A percentile compares a stretch with the other conserved stretches of the same genome.
Conservation (phyloP, 2,888 invertebrate species). For the Junonia oenone region DNA sequence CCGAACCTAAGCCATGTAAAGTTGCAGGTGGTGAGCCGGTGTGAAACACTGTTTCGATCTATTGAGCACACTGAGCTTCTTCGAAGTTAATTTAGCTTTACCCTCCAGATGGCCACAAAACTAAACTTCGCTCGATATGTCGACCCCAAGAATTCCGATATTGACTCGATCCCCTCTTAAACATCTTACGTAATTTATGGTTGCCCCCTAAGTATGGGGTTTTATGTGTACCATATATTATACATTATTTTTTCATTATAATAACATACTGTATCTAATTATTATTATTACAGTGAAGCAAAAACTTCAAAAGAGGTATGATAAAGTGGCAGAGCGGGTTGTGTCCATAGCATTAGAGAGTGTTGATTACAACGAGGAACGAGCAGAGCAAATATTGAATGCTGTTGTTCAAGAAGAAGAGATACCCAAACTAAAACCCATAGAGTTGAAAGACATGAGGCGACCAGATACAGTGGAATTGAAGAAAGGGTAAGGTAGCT, state of each 20-base stretch:
- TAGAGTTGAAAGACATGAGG: constrained; percentile 41
- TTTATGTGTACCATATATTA: too few species aligned
- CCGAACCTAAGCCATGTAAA: too few species aligned
- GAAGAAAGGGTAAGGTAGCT: constrained; percentile 51
- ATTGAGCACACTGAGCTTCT: too few species aligned
- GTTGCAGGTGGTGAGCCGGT: too few species aligned
- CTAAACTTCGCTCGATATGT: too few species aligned
- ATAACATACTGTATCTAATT: not conserved
- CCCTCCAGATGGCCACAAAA: too few species aligned
- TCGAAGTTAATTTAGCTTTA: too few species aligned
- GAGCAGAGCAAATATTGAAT: constrained; percentile 88
- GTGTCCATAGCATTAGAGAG: constrained; percentile 92
- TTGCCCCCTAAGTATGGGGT: too few species aligned
- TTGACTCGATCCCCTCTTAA: too few species aligned
- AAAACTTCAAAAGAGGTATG: constrained; percentile 85
- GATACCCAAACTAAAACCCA: constrained; percentile 38
- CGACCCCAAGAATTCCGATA: too few species aligned
- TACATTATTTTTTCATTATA: not conserved
- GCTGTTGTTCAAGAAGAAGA: constrained; percentile 85
- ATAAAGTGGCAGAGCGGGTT: constrained; percentile 87
- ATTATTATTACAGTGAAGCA: constrained; percentile 80
- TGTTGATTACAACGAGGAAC: constrained; percentile 90
- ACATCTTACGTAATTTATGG: too few species aligned
- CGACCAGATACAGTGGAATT: constrained; percentile 36
- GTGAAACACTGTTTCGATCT: too few species aligned